Conservation (phyloP, 2,888 invertebrate species). For the Drosophila picticornis region DNA sequence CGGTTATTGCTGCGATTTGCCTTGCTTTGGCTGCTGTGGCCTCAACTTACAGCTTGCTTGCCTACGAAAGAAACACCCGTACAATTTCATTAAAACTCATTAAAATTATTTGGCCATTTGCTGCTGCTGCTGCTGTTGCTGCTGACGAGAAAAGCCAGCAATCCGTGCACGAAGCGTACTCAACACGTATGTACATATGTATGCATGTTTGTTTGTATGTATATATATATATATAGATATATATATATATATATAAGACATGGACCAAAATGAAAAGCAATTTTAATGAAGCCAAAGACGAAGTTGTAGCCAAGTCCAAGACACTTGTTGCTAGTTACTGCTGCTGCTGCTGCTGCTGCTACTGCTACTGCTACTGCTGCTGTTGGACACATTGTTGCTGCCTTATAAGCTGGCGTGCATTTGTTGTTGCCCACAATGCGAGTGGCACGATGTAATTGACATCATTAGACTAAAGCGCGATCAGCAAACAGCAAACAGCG, state of each 20-base stretch:
- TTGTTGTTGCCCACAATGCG: constrained; percentile 79
- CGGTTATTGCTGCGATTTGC: constrained; percentile 43
- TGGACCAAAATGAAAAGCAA: constrained; percentile 72
- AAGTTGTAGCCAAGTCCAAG: constrained; percentile 40
- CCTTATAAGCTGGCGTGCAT: constrained; percentile 77
- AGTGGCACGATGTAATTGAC: constrained; percentile 82
- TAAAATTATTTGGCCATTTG: constrained; percentile 58
- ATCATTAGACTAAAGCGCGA: constrained; percentile 80
- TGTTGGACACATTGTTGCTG: constrained; percentile 72
- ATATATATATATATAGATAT: constrained; percentile 15
- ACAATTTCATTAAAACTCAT: constrained; percentile 77
- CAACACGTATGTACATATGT: constrained; percentile 28
- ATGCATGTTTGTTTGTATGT: constrained; percentile 13
- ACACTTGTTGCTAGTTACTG: constrained; percentile 50
- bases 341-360: constrained; percentile 33
- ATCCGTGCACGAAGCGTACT: constrained; percentile 51
- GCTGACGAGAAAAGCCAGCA: constrained; percentile 50
- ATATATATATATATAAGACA: constrained; percentile 35
- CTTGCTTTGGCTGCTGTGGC: constrained; percentile 35
- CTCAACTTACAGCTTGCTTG: constrained; percentile 56
- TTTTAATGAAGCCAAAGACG: constrained; percentile 75
- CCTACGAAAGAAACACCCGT: constrained; percentile 36
- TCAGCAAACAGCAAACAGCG: constrained; percentile 41
- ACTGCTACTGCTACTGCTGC: constrained; percentile 43
- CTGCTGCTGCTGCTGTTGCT: constrained; percentile 24